These are phyloP conservation scores for Amblyteles armatorius DNA, from an alignment of 2,888 invertebrate species.

Conservation along the genomic window DNA sequence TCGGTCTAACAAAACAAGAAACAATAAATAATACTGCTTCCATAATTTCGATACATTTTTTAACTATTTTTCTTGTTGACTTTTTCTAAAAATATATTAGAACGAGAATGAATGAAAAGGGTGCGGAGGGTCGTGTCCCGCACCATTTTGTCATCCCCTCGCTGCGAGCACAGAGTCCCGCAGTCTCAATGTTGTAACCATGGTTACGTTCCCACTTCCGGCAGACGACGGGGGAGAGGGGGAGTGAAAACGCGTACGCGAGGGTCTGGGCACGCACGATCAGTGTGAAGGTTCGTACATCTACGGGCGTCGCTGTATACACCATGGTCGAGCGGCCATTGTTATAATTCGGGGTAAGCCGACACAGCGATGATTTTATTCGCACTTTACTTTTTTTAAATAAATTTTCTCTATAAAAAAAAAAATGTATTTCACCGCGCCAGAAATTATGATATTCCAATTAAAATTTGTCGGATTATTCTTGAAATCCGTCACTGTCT, in stretches of 20 bases:
- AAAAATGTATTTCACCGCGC: background rate
- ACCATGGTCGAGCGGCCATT: slow-evolving; percentile 77
- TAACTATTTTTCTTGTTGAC: background rate
- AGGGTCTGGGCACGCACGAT: slow-evolving; percentile 66
- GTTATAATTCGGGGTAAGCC: slow-evolving; percentile 74
- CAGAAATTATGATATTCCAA: slow-evolving; percentile 51
- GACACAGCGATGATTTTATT: slow-evolving; percentile 49
- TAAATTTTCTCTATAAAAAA: background rate
- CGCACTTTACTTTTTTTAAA: slow-evolving; percentile 18
- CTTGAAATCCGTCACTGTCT: slow-evolving; percentile 58
- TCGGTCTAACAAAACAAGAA: too few relatives aligned
- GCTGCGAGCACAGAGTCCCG: slow-evolving; percentile 53
- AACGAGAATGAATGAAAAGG: slow-evolving; percentile 41
- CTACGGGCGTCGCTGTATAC: slow-evolving; percentile 18
- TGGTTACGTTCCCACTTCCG: slow-evolving; percentile 75
- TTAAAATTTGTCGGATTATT: slow-evolving; percentile 64
- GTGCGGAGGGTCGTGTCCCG: slow-evolving; percentile 78
- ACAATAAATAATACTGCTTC: background rate
- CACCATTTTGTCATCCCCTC: slow-evolving; percentile 84
- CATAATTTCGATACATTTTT: background rate
- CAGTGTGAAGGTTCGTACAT: slow-evolving; percentile 56
- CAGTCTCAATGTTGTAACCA: slow-evolving; percentile 84
- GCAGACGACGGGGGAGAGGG: slow-evolving; percentile 60
- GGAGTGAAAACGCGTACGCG: slow-evolving; percentile 63
- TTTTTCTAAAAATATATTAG: slow-evolving; percentile 17